Conservation (phyloP, 2,113 vertebrate species). For the Glareola pratincola region DNA sequence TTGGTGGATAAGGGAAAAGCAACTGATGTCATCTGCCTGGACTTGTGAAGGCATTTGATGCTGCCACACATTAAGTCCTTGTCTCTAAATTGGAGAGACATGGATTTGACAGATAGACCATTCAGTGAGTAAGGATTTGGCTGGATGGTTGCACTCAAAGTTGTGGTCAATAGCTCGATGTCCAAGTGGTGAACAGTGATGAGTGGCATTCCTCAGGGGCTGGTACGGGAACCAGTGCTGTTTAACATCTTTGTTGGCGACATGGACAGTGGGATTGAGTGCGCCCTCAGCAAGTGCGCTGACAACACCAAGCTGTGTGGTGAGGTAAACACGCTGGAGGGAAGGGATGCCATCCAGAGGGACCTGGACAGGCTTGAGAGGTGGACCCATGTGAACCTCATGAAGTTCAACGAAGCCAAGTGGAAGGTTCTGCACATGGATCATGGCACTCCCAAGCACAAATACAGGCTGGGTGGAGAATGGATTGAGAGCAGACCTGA, state of each 20-base stretch:
- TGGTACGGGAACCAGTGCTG: neutral
- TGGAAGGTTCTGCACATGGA: neutral
- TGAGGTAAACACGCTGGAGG: neutral
- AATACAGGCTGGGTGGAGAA: neutral
- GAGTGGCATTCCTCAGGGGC: no score
- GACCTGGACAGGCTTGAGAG: neutral
- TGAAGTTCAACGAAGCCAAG: neutral
- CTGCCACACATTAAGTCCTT: no score
- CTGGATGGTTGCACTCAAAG: no score
- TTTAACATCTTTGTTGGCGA: neutral
- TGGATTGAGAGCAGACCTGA: neutral
- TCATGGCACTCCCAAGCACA: neutral
- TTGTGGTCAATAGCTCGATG: no score
- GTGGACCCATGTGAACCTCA: neutral
- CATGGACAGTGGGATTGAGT: neutral
- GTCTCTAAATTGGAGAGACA: no score
- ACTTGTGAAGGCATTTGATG: no score
- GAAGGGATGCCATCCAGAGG: neutral
- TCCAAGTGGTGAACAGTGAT: no score
- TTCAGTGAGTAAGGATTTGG: no score
- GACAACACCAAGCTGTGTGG: neutral
- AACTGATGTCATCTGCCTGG: neutral
- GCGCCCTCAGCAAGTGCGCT: neutral
- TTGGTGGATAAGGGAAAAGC: neutral
- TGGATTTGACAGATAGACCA: no score